A percentile compares a stretch with the other conserved stretches of the same genome.
phyloP scores from a whole-genome alignment of 2,888 invertebrate genomes.

The Macaria notata region DNA sequence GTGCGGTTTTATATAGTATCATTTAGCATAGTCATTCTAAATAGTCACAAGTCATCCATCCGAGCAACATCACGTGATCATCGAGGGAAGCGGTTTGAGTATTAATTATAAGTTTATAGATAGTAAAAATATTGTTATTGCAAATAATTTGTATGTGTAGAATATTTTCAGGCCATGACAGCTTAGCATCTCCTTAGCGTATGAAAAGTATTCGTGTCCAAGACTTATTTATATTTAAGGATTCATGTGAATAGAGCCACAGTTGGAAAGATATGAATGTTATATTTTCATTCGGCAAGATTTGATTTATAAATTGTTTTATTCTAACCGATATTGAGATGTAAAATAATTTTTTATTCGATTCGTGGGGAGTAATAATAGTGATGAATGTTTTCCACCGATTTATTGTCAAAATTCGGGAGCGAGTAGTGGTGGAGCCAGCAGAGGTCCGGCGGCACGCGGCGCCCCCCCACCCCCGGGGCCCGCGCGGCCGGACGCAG shows the following conservation, averaged over 20 bases:
- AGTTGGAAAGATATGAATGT: slow-evolving; percentile 7
- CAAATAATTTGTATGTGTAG: slow-evolving; percentile 66
- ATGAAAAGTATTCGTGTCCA: slow-evolving; percentile 65
- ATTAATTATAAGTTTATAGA: slow-evolving; percentile 66
- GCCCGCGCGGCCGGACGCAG: slow-evolving; percentile 69
- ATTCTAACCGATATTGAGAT: slow-evolving; percentile 9
- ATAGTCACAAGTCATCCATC: slow-evolving; percentile 71
- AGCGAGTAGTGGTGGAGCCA: slow-evolving; percentile 64
- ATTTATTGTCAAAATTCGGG: slow-evolving; percentile 70
- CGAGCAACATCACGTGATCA: slow-evolving; percentile 68
- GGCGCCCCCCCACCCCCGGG: not conserved
- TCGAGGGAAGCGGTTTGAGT: slow-evolving; percentile 73
- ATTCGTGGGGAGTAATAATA: slow-evolving; percentile 28
- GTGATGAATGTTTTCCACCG: slow-evolving; percentile 67
- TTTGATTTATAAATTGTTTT: slow-evolving; percentile 5
- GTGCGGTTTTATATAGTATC: slow-evolving; percentile 42
- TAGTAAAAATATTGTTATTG: slow-evolving; percentile 64
- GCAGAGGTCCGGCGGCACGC: not conserved
- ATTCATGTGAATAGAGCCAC: slow-evolving; percentile 41
- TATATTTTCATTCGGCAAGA: slow-evolving; percentile 13
- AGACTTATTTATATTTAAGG: slow-evolving; percentile 68
- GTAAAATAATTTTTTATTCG: slow-evolving; percentile 14
- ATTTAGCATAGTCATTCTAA: slow-evolving; percentile 65
- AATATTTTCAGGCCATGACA: slow-evolving; percentile 77
- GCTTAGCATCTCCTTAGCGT: slow-evolving; percentile 56